Conservation (phyloP, 2,797 vertebrate species). For the Euphonia xanthogaster region DNA sequence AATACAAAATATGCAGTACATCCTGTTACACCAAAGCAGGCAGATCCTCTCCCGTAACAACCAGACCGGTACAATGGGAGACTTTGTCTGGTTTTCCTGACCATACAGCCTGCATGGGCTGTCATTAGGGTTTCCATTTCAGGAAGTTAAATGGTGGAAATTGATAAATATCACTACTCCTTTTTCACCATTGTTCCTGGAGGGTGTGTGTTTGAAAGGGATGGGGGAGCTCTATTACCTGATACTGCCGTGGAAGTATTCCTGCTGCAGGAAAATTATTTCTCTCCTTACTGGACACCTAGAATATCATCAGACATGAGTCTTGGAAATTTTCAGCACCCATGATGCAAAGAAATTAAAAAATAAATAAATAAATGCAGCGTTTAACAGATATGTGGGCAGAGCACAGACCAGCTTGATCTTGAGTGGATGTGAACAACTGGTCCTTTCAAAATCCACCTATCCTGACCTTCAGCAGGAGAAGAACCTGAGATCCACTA, state of each 20-base stretch:
- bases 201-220: neutral
- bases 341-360: neutral
- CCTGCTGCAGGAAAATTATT: slow-evolving; percentile 2
- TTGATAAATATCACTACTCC: slow-evolving; percentile 50
- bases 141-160: slow-evolving; percentile 63
- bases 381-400: neutral
- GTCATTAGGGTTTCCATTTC: slow-evolving; percentile 69
- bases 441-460: neutral
- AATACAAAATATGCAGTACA: slow-evolving; percentile 58
- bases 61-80: slow-evolving; percentile 50
- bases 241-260: neutral
- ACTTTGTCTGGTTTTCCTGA: slow-evolving; percentile 53
- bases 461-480: neutral
- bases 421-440: neutral
- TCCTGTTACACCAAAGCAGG: slow-evolving; percentile 50
- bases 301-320: neutral
- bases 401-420: neutral
- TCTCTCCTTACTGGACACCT: neutral
- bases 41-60: slow-evolving; percentile 40
- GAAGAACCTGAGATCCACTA: neutral
- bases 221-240: neutral
- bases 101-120: slow-evolving; percentile 44
- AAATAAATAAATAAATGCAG: neutral
- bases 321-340: neutral
- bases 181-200: slow-evolving; percentile 55